These are phyloP conservation scores for Colius striatus DNA, from an alignment of 2,113 vertebrate species.

Conservation along the genomic window DNA sequence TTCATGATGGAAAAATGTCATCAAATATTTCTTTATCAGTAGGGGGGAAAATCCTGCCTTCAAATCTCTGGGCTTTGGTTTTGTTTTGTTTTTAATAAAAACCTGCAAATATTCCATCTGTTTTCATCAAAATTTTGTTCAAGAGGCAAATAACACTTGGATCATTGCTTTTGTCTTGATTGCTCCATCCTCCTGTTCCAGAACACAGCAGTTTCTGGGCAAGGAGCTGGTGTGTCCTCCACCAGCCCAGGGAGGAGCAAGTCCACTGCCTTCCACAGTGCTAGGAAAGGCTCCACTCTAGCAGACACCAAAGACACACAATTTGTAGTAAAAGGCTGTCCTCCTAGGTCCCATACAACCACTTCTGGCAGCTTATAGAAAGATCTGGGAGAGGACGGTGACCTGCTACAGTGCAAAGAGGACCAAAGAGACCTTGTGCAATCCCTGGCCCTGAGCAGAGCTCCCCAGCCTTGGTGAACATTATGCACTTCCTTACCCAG, in stretches of 20 bases:
- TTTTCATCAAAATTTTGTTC: slow-evolving; percentile 15
- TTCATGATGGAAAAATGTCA: not conserved
- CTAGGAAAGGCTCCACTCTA: not conserved
- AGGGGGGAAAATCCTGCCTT: not conserved
- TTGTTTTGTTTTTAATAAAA: not conserved
- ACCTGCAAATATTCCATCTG: slow-evolving; percentile 21
- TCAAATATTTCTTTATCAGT: not conserved
- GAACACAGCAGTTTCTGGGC: not conserved
- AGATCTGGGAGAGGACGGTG: not conserved
- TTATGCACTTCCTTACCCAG: not conserved
- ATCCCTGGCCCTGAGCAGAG: not conserved
- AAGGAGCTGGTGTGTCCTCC: not conserved
- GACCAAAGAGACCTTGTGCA: not conserved
- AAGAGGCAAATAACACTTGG: slow-evolving; percentile 32
- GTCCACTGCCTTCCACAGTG: not conserved
- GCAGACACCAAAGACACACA: not conserved
- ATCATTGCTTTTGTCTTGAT: slow-evolving; percentile 36
- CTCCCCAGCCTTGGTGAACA: not conserved
- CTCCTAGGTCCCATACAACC: not conserved
- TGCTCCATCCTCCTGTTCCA: not conserved
- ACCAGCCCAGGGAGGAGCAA: not conserved
- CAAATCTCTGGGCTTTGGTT: not conserved
- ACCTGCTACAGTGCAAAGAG: not conserved
- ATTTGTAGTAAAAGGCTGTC: not conserved
- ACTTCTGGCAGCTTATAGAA: not conserved